These are phyloP conservation scores for Mimumesa dahlbomi DNA, from an alignment of 2,888 invertebrate genomes.

Conservation along the genomic window DNA sequence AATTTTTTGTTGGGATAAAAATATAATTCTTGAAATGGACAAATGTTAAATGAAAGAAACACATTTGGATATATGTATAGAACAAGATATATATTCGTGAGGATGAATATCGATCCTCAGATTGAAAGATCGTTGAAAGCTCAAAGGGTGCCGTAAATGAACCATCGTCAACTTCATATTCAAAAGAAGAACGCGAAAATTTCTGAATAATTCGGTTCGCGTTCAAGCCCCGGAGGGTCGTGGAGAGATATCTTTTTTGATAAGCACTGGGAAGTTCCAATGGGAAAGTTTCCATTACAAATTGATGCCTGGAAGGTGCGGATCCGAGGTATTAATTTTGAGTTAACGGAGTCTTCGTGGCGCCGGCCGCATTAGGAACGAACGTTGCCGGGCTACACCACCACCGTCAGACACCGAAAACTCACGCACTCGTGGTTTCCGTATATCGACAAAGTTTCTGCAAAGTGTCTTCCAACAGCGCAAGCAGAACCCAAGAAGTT, in stretches of 20 bases:
- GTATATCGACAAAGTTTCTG: constrained; percentile 68
- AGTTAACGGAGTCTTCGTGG: constrained; percentile 54
- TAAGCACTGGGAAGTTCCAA: constrained; percentile 11
- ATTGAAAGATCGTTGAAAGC: no score
- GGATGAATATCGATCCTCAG: no score
- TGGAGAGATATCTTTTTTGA: not conserved
- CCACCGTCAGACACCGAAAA: constrained; percentile 36
- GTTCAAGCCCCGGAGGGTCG: no score
- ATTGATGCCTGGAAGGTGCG: constrained; percentile 37
- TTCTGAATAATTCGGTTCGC: no score
- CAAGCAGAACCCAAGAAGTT: constrained; percentile 51
- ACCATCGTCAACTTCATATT: no score
- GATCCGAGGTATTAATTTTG: constrained; percentile 51
- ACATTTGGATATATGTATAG: no score
- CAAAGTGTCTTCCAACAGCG: constrained; percentile 62
- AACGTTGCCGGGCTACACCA: constrained; percentile 13
- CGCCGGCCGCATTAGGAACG: constrained; percentile 28
- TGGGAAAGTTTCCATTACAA: constrained; percentile 41
- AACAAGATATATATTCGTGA: no score
- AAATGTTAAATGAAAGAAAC: no score
- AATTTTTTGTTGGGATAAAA: no score
- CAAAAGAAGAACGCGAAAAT: no score
- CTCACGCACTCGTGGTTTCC: constrained; percentile 58
- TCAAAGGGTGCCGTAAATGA: no score
- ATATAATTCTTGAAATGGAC: no score